Base-by-base conservation (phyloP, 2,797 vertebrate species). In the Bradypodion ventrale region DNA sequence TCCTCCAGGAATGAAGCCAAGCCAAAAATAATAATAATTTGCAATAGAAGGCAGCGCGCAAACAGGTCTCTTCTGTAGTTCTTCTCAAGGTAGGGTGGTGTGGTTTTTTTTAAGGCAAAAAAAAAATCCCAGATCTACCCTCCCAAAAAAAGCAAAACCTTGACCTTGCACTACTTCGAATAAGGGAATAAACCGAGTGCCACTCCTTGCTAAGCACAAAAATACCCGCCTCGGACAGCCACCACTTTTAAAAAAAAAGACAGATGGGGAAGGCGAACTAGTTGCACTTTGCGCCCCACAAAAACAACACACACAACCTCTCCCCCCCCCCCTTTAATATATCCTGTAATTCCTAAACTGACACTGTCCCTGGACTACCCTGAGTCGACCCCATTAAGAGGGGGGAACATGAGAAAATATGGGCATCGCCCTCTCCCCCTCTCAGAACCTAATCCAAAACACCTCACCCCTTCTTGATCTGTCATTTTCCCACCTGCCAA, bases 11-110 rank as follows among this genome's bases (percentile, higher is more conserved):
- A 75, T 19, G 78, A 88, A 87, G 85, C 87, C 87, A 76, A 84
- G 60, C 59, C 74, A 44, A 23, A 37, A 83, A 59, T 66, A n/a
- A n/a, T n/a, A n/a, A n/a, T n/a, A n/a, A 46, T 40, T 2, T 7
- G 29, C 5, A 60, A 56, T 42, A 63, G 60, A 35, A 78, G 81
- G 74, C 89, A 83, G 87, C 78, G 79, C 44, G 81, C 85, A 62
- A 62, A 81, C 82, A 84, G 83, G 88, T 87, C 90, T 84, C 91
- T 75, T 85, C 83, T 44, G 73, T 86, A 80, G 87, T 75, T 90
- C 87, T 86, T 82, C 87, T 84, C n/a, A n/a, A n/a, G n/a, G n/a
- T n/a, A 7, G 3, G 2, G 63, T 16, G 15, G 44, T 23, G 72
- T 68, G 49, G 27, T 37, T n/a, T 32, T 75, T 52, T 15, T 62